Conservation (phyloP, 2,888 invertebrate species). For the Andrena chrysosceles region DNA sequence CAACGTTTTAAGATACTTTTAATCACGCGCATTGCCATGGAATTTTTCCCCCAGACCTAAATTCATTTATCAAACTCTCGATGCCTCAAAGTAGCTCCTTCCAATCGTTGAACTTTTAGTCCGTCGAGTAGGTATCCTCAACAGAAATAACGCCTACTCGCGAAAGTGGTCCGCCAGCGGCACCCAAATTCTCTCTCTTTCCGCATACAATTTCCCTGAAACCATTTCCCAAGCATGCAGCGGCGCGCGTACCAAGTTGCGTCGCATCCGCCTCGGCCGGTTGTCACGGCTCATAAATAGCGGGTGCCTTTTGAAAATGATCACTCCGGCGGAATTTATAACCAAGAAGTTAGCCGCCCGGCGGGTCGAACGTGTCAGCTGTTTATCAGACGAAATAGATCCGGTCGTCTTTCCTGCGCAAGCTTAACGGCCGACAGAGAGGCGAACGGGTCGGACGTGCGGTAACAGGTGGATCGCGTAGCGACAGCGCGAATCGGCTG, state of each 20-base stretch:
- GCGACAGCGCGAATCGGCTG: constrained; percentile 28
- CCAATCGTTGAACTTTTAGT: no score
- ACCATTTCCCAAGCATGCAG: background rate
- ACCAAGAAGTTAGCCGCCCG: constrained; percentile 42
- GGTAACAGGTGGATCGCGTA: constrained; percentile 76
- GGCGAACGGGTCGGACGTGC: constrained; percentile 56
- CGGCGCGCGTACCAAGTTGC: background rate
- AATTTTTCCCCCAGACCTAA: no score
- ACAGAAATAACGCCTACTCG: background rate
- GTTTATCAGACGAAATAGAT: constrained; percentile 72
- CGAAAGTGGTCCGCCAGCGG: no score
- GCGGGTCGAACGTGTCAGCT: constrained; percentile 60
- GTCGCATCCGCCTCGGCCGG: background rate
- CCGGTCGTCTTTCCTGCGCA: constrained; percentile 41
- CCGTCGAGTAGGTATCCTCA: background rate
- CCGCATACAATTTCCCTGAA: background rate
- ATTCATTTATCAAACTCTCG: background rate
- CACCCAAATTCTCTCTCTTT: background rate
- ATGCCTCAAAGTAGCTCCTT: background rate
- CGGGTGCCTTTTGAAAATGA: constrained; percentile 49
- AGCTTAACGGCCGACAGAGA: constrained; percentile 49
- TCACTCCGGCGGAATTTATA: constrained; percentile 54
- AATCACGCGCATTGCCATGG: no score
- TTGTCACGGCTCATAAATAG: constrained; percentile 49
- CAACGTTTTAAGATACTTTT: background rate